Evolutionary conservation across 2,888 invertebrate species (phyloP), one percentile per base, ranked within the genome.

Genomic region (Apotomis capreana): DNA sequence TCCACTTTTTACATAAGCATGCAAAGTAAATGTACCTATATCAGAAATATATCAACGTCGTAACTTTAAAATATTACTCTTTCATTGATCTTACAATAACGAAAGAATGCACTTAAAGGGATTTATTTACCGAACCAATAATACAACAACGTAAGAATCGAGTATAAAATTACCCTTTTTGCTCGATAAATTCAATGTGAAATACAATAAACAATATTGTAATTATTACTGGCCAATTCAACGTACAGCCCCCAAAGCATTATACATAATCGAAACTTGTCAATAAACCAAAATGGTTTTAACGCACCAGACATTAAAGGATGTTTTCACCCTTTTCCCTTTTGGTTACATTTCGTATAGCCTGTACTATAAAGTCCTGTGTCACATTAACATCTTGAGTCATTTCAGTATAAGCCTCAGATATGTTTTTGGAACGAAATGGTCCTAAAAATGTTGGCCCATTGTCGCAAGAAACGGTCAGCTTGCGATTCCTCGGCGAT

Each of bases 171-270:
- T 79, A 76, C 78, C 26, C 75, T 81, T 84, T 84, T 82, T 84
- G 81, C 78, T 4, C 57, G 70, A 74, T 74, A 64, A 70, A 70
- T 78, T 80, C 81, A 81, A 84, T 84, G 81, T 79, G 80, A 83
- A 81, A 85, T 81, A 83, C 85, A 84, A 87, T 86, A 87, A 87
- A 88, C 84, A 87, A 87, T 84, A 84, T 86, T 85, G 26, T 86
- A 86, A 85, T 85, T 85, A 82, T 85, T 84, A 79, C 26, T 59
- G 44, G 12, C 15, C 54, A 54, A 55, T 65, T 55, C 26, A 26
- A 26, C 44, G 26, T 64, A 54, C 12, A 64, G 37, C 54, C 13
- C 52, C 13, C 54, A 40, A 37, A 9, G n/a, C 36, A n/a, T 49
- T 26, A 3, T 26, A n/a, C n/a, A 40, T n/a, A n/a, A 1, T 58